phyloP scores from a whole-genome alignment of 2,797 vertebrate species.

The Chromis chromis region DNA sequence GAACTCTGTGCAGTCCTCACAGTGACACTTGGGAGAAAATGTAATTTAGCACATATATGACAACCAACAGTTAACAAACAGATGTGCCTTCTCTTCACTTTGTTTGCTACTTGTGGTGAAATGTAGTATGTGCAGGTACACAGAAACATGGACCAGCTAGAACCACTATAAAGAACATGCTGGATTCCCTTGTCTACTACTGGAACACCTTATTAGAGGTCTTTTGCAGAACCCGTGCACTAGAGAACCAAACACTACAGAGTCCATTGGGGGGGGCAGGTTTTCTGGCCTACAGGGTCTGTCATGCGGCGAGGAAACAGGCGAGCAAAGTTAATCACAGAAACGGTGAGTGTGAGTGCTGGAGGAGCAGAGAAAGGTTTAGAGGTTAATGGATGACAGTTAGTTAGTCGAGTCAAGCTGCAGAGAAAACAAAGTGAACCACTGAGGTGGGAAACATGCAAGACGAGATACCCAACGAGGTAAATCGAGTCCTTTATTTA shows the following conservation, averaged over 20 bases:
- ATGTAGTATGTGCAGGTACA: slow-evolving; percentile 18
- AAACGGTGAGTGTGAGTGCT: slow-evolving; percentile 24
- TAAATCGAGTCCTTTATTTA: slow-evolving; percentile 1
- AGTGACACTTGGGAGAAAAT: neutral
- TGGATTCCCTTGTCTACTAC: neutral
- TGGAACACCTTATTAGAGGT: neutral
- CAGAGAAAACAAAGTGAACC: slow-evolving; percentile 11
- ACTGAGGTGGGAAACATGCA: slow-evolving; percentile 29
- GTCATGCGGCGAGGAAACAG: slow-evolving; percentile 36
- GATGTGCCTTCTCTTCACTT: neutral
- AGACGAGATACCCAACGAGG: slow-evolving; percentile 25
- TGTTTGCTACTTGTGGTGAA: neutral
- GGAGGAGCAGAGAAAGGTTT: slow-evolving; percentile 59
- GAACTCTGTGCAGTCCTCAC: neutral
- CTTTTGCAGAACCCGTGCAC: slow-evolving; percentile 5
- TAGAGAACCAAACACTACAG: slow-evolving; percentile 28
- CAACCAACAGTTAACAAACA: neutral
- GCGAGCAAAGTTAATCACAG: slow-evolving; percentile 8
- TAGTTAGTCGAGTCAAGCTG: slow-evolving; percentile 69
- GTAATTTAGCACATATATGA: neutral
- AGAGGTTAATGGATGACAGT: slow-evolving; percentile 73
- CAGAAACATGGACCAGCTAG: neutral
- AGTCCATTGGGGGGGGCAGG: neutral
- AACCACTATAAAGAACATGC: slow-evolving; percentile 34
- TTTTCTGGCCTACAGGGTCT: slow-evolving; percentile 11